Conservation (phyloP, 2,888 invertebrate genomes). For the Palloptera scutellata region DNA sequence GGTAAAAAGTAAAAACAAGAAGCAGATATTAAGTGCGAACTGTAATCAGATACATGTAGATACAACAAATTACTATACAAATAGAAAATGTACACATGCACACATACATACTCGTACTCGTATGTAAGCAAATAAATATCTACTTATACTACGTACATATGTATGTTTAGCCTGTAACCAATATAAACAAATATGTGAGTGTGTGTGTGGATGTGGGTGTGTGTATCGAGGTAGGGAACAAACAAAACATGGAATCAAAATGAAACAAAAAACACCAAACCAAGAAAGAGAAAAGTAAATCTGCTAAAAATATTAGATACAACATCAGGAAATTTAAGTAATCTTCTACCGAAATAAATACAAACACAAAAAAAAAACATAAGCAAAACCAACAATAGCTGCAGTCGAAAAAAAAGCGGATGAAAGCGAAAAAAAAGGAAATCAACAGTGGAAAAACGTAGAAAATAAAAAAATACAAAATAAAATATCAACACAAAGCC, state of each 20-base stretch:
- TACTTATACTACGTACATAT: neutral
- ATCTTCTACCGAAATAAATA: too few species aligned
- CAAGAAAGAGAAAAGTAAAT: too few species aligned
- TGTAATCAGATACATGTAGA: slow-evolving; percentile 30
- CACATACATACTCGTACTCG: slow-evolving; percentile 18
- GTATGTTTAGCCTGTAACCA: neutral
- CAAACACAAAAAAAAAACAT: too few species aligned
- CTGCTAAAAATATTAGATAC: too few species aligned
- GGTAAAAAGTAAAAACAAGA: neutral
- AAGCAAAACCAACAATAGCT: too few species aligned
- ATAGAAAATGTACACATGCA: slow-evolving; percentile 20
- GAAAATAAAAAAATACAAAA: neutral
- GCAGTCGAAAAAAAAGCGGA: neutral
- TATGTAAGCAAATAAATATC: slow-evolving; percentile 25
- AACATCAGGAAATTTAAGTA: too few species aligned
- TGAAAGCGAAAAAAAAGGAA: neutral
- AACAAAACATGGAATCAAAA: too few species aligned
- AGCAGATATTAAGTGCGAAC: slow-evolving; percentile 28
- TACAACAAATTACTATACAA: slow-evolving; percentile 27
- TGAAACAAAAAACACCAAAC: too few species aligned
- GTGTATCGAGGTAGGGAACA: neutral
- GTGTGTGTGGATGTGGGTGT: neutral
- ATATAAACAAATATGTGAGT: neutral
- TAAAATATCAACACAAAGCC: neutral
- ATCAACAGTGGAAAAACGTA: neutral